phyloP scores from a whole-genome alignment of 2,888 invertebrate species.

The Villa cingulata region DNA sequence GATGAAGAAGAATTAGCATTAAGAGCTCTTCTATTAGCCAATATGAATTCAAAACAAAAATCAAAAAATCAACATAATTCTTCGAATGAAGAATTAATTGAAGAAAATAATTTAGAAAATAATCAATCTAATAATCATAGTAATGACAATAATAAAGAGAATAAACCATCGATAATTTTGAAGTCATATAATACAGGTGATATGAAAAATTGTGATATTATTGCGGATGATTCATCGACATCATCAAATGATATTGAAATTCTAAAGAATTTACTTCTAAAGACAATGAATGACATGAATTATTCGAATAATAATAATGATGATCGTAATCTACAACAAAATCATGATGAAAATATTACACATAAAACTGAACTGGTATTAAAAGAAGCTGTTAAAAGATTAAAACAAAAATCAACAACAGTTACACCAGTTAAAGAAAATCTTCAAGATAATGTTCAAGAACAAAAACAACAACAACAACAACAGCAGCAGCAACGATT shows the following conservation, averaged over 20 bases:
- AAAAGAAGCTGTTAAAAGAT: slow-evolving; percentile 30
- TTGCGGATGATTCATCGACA: background rate
- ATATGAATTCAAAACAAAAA: slow-evolving; percentile 15
- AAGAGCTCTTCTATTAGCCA: slow-evolving; percentile 27
- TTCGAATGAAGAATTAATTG: background rate
- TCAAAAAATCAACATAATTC: background rate
- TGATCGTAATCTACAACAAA: background rate
- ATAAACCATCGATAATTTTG: background rate
- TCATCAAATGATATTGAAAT: background rate
- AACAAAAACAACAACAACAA: background rate
- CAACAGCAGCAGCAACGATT: too few relatives aligned
- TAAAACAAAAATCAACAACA: slow-evolving; percentile 17
- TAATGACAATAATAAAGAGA: background rate
- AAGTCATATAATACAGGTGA: too few relatives aligned
- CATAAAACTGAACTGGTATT: slow-evolving; percentile 18
- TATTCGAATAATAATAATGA: background rate
- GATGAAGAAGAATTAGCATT: slow-evolving; percentile 29
- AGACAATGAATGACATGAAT: background rate
- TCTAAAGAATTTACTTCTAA: background rate
- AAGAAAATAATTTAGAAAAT: background rate
- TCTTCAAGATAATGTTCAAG: background rate
- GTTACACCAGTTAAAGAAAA: background rate
- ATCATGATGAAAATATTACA: too few relatives aligned
- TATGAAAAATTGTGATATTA: too few relatives aligned
- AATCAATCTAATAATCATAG: background rate